Conservation (phyloP, 1,140 invertebrate genomes). For the Aphelenchoides avenae region DNA sequence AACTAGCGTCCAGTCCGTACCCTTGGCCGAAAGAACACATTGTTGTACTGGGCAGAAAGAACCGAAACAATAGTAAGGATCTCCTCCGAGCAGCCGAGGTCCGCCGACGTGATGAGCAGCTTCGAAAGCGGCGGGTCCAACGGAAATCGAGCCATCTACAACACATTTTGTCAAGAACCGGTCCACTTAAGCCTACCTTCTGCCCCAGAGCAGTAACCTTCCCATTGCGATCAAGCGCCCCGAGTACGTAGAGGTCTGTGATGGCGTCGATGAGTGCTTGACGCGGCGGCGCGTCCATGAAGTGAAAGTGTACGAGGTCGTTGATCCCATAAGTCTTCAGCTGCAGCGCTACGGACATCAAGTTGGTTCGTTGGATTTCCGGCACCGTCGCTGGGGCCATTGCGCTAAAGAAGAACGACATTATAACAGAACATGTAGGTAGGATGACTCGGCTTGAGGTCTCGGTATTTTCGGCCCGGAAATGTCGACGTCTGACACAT, state of each 20-base stretch:
- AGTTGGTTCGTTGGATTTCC: constrained; percentile 95
- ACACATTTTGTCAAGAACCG: constrained; percentile 62
- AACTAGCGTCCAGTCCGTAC: no score
- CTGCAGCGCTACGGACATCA: constrained; percentile 93
- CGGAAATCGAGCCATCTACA: no score
- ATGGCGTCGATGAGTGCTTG: constrained; percentile 98
- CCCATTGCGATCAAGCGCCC: constrained; percentile 92
- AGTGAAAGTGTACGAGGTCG: constrained; percentile 92
- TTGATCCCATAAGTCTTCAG: constrained; percentile 87
- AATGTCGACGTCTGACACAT: no score
- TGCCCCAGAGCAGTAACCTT: constrained; percentile 66
- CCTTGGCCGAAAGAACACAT: constrained; percentile 94
- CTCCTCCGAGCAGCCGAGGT: constrained; percentile 79
- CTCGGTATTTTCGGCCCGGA: constrained; percentile 88
- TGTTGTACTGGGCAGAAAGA: constrained; percentile 95
- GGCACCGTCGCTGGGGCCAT: constrained; percentile 85
- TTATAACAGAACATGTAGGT: no score
- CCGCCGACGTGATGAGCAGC: constrained; percentile 88
- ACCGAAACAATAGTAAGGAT: constrained; percentile 89
- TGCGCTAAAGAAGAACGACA: constrained; percentile 90
- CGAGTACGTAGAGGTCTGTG: constrained; percentile 97
- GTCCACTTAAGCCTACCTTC: constrained; percentile 96
- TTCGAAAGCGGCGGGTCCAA: constrained; percentile 96
- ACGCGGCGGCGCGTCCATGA: constrained; percentile 98
- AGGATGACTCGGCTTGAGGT: no score